Conservation (phyloP, 2,888 invertebrate species). For the Xestia sexstrigata region DNA sequence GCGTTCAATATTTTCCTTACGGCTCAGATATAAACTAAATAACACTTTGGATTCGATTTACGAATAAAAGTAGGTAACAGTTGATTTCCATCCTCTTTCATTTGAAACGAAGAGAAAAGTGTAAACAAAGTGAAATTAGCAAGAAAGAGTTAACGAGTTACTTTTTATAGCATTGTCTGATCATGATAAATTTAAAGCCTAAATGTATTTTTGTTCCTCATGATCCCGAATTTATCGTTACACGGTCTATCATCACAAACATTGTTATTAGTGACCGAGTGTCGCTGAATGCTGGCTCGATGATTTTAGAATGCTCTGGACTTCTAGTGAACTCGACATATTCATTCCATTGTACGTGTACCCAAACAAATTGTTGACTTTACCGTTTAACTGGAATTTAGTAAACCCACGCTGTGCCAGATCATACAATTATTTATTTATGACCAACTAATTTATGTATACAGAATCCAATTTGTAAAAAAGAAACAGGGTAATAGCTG, state of each 20-base stretch:
- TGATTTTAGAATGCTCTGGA: constrained; percentile 45
- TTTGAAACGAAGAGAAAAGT: constrained; percentile 41
- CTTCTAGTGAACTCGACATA: constrained; percentile 57
- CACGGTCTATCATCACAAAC: constrained; percentile 29
- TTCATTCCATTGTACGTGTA: constrained; percentile 55
- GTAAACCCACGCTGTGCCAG: constrained; percentile 49
- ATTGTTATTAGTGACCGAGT: constrained; percentile 41
- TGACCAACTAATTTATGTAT: constrained; percentile 12
- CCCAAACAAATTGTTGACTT: constrained; percentile 50
- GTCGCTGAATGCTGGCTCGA: constrained; percentile 44
- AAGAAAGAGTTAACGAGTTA: constrained; percentile 20
- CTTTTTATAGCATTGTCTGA: constrained; percentile 19
- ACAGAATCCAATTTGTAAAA: constrained; percentile 36
- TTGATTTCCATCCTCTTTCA: constrained; percentile 37
- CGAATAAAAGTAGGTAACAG: constrained; percentile 43
- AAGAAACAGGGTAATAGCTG: constrained; percentile 34
- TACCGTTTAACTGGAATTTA: constrained; percentile 52
- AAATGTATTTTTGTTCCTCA: constrained; percentile 12
- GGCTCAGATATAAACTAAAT: background rate
- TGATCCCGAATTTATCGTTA: constrained; percentile 15
- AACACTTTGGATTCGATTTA: constrained; percentile 22
- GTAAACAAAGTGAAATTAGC: constrained; percentile 42
- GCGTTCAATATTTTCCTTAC: constrained; percentile 10
- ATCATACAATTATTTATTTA: constrained; percentile 38
- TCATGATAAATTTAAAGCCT: constrained; percentile 7